Percentiles rank a stretch among this genome's conserved stretches.
Evolutionary conservation across 2,888 invertebrate genomes (phyloP).

Genomic region (Ophioninae sp.): DNA sequence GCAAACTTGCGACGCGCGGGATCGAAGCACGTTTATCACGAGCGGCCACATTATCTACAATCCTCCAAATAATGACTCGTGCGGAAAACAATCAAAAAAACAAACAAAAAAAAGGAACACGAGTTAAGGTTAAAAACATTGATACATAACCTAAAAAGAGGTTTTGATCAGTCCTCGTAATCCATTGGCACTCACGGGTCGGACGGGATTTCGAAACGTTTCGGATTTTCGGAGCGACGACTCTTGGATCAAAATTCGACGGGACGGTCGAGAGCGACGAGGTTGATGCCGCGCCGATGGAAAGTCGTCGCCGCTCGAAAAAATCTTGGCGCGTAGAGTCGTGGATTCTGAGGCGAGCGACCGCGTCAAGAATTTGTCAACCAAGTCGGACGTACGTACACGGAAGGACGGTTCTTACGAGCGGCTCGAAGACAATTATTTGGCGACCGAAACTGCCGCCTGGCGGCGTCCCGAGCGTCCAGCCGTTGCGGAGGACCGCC

Average conservation of each 20-base stretch:
- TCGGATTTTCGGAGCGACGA: conserved; percentile 14
- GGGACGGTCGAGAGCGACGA: too few species aligned
- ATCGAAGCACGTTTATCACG: conserved; percentile 85
- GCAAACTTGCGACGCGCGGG: conserved; percentile 90
- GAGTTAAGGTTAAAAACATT: not conserved
- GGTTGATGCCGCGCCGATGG: too few species aligned
- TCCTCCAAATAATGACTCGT: not conserved
- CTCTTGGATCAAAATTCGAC: not conserved
- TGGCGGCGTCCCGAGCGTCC: too few species aligned
- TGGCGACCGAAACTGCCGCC: too few species aligned
- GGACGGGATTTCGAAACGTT: not conserved
- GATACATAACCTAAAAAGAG: not conserved
- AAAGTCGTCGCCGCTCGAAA: too few species aligned
- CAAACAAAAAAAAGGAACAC: not conserved
- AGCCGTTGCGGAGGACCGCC: too few species aligned
- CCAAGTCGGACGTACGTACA: too few species aligned
- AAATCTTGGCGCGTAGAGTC: too few species aligned
- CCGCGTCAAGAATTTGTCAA: too few species aligned
- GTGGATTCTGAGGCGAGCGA: too few species aligned
- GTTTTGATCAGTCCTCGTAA: not conserved
- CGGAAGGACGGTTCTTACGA: too few species aligned
- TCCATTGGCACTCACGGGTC: conserved; percentile 33
- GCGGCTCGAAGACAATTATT: too few species aligned
- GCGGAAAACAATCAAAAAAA: not conserved
- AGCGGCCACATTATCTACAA: conserved; percentile 89